Evolutionary conservation across 1,140 invertebrate genomes (phyloP), one percentile per base, ranked within the genome.

Genomic region (Aphelenchoides avenae): DNA sequence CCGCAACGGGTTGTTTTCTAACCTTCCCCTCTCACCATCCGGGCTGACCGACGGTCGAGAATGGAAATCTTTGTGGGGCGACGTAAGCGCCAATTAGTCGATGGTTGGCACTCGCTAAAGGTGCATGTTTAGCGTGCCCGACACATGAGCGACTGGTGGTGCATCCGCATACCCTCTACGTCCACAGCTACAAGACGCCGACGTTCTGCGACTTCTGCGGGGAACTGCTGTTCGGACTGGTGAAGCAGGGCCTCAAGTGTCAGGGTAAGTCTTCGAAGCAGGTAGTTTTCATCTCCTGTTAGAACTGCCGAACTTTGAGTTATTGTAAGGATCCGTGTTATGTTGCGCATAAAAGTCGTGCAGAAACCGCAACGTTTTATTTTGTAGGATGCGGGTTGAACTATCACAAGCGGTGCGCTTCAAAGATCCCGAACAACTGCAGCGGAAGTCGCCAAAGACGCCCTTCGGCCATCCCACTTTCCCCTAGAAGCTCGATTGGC

Each of bases 121-220:
- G 22, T 20, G 31, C 37, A 66, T 40, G 64, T 76, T 64, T 52
- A 75, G 73, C 74, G 7, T 74, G 71, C 43, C 74, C 73, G 11
- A 64, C 76, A 40, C 74, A 75, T 30, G 73, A 75, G 31, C 47
- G 73, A 7, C 50, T 75, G 5, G 71, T 75, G 15, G 73, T 92
- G 69, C 84, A 89, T 77, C 90, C 91, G 20, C 91, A 95, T 81
- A 84, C 87, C 56, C 84, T 97, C 41, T 85, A 84, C 61, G 91
- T 98, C 43, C 92, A 98, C 82, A 95, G 91, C 5, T 97, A 97
- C 80, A 96, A 95, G 82, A 87, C 88, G 54, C 94, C 94, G 42
- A 96, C 95, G 52, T 98, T 99, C 36, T 94, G 91, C 82, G 92
- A 98, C 83, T 96, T 95, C 82, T 98, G 94, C 81, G 93, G 93